Evolutionary conservation across 1,140 invertebrate species (phyloP), one percentile per base, ranked within the genome.

Genomic region (Anastatus disparis): DNA sequence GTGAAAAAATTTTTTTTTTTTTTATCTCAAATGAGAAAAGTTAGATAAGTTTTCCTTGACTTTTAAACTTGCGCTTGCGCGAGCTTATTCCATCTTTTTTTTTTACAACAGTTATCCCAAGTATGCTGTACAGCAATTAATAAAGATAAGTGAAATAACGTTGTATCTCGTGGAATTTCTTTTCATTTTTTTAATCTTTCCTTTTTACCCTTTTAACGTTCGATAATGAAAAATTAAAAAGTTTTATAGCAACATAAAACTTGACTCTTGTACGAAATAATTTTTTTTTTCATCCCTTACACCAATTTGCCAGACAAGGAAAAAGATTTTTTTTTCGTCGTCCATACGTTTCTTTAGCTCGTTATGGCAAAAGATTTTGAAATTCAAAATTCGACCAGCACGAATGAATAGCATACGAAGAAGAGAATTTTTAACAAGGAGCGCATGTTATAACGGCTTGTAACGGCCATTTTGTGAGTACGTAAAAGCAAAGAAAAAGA

Each of bases 1-100:
- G 50, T n/a, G n/a, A n/a, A n/a, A n/a, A n/a, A n/a, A n/a, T n/a
- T n/a, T n/a, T n/a, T n/a, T n/a, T n/a, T n/a, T n/a, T 66, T 65
- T 71, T 65, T 71, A 66, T 71, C 70, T 71, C 26, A 71, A 71
- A 71, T 71, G 70, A 71, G 70, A 71, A 71, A 71, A 71, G 70
- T 71, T 71, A 59, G 62, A 71, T 71, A 71, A 71, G 61, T 71
- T 71, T 58, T 13, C 15, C 69, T 71, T 71, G 69, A 65, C 69
- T 71, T 71, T 64, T 38, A 71, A 71, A 59, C 61, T 56, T 17
- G 48, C 13, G 2, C 61, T 56, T 22, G 35, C 13, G 8, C 38
- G 2, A 26, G 40, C 59, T n/a, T 40, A 6, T 35, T 4, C 31
- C 31, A 10, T 10, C 31, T 4, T 35, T 10, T 24, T 31, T 52